These are phyloP conservation scores for Serranus cabrilla DNA, from an alignment of 2,797 vertebrate genomes.

Conservation along the genomic window DNA sequence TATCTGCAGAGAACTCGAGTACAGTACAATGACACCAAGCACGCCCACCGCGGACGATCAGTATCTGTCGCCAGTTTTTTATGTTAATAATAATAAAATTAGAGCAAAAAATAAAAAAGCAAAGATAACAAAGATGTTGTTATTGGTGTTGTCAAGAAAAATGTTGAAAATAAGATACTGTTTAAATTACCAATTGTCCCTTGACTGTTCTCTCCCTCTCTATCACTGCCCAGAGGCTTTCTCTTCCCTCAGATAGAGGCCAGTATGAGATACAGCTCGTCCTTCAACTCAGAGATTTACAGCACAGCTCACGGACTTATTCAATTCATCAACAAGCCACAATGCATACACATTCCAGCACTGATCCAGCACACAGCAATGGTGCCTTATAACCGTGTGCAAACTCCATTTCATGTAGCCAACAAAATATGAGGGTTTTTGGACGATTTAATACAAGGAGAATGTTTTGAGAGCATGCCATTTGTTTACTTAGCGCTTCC, in stretches of 20 bases:
- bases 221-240: conserved; percentile 67
- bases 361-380: conserved; percentile 54
- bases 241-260: conserved; percentile 70
- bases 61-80: not conserved
- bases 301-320: conserved; percentile 74
- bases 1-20: conserved; percentile 2
- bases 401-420: conserved; percentile 65
- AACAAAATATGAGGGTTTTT: conserved; percentile 46
- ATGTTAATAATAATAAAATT: conserved; percentile 16
- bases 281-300: conserved; percentile 85
- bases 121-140: conserved; percentile 27
- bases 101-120: not conserved
- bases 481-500: conserved; percentile 83
- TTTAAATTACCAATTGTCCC: conserved; percentile 63
- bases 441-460: conserved; percentile 64
- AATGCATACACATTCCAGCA: conserved; percentile 73
- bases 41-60: not conserved
- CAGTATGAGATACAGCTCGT: conserved; percentile 73
- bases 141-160: conserved; percentile 26
- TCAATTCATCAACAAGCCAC: conserved; percentile 79
- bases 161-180: conserved; percentile 49
- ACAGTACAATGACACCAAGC: not conserved
- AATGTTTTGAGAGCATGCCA: conserved; percentile 72
- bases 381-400: conserved; percentile 49
- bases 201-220: conserved; percentile 49